Base-by-base conservation (phyloP, 2,113 vertebrate species). In the Narcine bancroftii region DNA sequence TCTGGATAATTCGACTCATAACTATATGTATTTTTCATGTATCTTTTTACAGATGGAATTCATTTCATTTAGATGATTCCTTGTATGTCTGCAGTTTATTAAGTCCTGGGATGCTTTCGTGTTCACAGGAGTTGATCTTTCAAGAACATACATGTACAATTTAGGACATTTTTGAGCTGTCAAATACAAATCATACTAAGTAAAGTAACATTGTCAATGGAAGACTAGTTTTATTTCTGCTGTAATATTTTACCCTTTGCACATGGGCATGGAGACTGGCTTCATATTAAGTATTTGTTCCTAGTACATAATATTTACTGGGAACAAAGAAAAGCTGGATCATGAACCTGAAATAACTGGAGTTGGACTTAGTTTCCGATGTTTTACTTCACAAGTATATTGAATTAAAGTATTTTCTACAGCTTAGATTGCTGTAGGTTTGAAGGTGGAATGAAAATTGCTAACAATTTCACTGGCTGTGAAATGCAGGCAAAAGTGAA, bases 41-140 rank as follows among this genome's bases (percentile, higher is more conserved):
- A 45, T 26, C 9, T 24, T 45, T 69, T 91, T 66, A 10, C 36
- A 29, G 36, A 66, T 69, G 47, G 69, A 81, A 92, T 42, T 15
- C 77, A 76, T 93, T 92, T 33, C 92, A 15, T 0, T 93, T 95
- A 26, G 69, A 0, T 92, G 47, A 42, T 66, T 26, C 92, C 60
- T 71, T 76, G 72, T 92, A 85, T 87, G 79, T 0, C 7, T 93
- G 92, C 47, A 6, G 66, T 94, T 94, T 92, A 1, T 19, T 92
- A 2, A 50, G 89, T 93, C 69, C 3, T 63, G 0, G 0, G 0
- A 19, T 92, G 81, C 2, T 13, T 26, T 60, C 71, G 1, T 92
- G 93, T 91, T 93, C 5, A 77, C 79, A 45, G 36, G 21, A 92
- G 2, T 92, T 1, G n/a, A 0, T 45, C 3, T 42, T 21, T 0